phyloP scores from a whole-genome alignment of 2,888 invertebrate genomes.

The Hypomecis punctinalis region DNA sequence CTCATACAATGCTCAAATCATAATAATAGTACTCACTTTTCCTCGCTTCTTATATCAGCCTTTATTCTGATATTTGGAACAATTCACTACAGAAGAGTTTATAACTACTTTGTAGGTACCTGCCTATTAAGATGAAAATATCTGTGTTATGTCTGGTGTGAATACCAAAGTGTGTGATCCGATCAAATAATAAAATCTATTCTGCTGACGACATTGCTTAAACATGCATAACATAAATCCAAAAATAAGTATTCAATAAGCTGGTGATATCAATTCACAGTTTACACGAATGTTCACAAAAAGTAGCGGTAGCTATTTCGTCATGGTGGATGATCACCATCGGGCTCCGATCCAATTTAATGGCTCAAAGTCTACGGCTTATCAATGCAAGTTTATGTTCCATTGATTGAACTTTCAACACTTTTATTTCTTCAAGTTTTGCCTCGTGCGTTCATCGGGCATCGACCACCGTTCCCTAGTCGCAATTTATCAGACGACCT shows the following conservation, averaged over 20 bases:
- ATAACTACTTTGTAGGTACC: no score
- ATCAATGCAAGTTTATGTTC: constrained; percentile 10
- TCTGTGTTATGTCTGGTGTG: no score
- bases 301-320: constrained; percentile 32
- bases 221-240: no score
- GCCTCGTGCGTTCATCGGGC: constrained; percentile 24
- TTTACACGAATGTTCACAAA: constrained; percentile 3
- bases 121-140: no score
- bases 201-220: no score
- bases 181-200: no score
- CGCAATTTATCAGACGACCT: constrained; percentile 48
- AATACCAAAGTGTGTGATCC: no score
- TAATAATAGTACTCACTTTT: no score
- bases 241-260: not conserved
- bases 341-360: constrained; percentile 13
- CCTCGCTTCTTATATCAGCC: no score
- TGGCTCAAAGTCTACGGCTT: constrained; percentile 8
- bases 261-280: constrained; percentile 3
- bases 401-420: constrained; percentile 12
- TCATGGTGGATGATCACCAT: constrained; percentile 31
- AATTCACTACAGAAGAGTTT: no score
- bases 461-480: constrained; percentile 42
- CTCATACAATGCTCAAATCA: no score
- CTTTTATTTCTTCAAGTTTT: constrained; percentile 11
- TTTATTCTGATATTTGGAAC: no score